Percentiles rank a stretch among this genome's conserved stretches.
These are phyloP conservation scores for Nibea albiflora DNA, from an alignment of 2,113 vertebrate species.

Conservation along the genomic window DNA sequence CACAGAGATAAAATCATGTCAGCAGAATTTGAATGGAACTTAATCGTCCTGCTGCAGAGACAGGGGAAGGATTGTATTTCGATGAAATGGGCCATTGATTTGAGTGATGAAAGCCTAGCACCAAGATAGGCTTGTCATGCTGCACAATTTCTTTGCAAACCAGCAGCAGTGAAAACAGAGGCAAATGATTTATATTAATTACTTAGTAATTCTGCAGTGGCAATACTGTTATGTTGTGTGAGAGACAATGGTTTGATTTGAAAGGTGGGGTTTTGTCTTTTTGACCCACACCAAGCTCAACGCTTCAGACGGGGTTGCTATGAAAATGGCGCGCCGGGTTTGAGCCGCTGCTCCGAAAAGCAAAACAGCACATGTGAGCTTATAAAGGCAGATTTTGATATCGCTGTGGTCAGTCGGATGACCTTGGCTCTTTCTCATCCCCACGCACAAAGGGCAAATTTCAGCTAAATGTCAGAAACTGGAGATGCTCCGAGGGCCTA, in stretches of 20 bases:
- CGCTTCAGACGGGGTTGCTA: not conserved
- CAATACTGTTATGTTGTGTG: constrained; percentile 18
- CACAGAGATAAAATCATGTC: constrained; percentile 69
- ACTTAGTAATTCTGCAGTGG: constrained; percentile 30
- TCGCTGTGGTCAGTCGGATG: constrained; percentile 51
- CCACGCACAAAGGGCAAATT: constrained; percentile 75
- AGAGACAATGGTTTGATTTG: constrained; percentile 32
- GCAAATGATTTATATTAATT: constrained; percentile 59
- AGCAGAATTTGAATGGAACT: constrained; percentile 68
- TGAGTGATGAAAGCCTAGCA: constrained; percentile 77
- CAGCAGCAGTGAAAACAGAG: constrained; percentile 47
- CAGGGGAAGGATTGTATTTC: constrained; percentile 79
- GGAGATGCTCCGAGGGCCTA: constrained; percentile 78
- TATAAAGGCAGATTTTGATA: constrained; percentile 59
- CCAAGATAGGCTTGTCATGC: constrained; percentile 59
- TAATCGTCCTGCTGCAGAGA: constrained; percentile 67
- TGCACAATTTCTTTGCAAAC: constrained; percentile 54
- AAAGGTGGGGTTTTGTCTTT: constrained; percentile 22
- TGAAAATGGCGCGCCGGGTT: constrained; percentile 1
- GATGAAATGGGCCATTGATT: constrained; percentile 83
- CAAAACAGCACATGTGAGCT: constrained; percentile 20
- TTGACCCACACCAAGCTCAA: not conserved
- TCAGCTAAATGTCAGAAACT: constrained; percentile 85
- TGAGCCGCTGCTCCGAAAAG: constrained; percentile 1
- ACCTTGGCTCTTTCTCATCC: constrained; percentile 74